Evolutionary conservation across 2,113 vertebrate species (phyloP), one percentile per base, ranked within the genome.

Genomic region (Datnioides undecimradiatus): DNA sequence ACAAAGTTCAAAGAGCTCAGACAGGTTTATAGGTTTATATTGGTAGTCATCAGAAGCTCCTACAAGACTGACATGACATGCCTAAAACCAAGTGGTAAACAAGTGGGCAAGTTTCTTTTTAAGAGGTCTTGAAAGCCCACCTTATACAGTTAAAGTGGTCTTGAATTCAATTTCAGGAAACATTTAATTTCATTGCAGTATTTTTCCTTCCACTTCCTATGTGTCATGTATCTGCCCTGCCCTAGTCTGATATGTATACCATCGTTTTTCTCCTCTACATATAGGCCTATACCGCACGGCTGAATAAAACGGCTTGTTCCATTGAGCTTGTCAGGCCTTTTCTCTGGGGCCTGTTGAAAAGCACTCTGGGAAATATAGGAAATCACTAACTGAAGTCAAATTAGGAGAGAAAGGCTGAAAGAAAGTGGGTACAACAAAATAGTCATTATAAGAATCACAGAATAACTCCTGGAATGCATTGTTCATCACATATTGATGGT

Each of bases 291-390:
- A 73, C 75, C 48, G 34, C 23, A 57, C 29, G 52, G 40, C 46
- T 66, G 40, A 70, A 78, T 86, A 76, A 59, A 78, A 68, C 58
- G 17, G n/a, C 64, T 29, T 80, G 76, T 75, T 73, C 63, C 57
- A 68, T 70, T 73, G 55, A 86, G 34, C 69, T 59, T 79, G 82
- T 65, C 55, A 27, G 55, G 66, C 16, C 25, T 27, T 79, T 73
- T 87, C 68, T 78, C 69, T 16, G 6, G 72, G 11, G 60, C 21
- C 31, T 86, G 76, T 78, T 79, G 69, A 88, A 85, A 87, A 80
- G 83, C 60, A 85, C 58, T 82, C 59, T 82, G 79, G 80, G 83
- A 89, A 89, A 84, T 90, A 89, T 84, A 82, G 87, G 75, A 89
- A 90, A 88, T 91, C 87, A 73, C 46, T 90, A 85, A 64, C 75